phyloP scores from a whole-genome alignment of 2,888 invertebrate genomes.

The Acleris laterana region DNA sequence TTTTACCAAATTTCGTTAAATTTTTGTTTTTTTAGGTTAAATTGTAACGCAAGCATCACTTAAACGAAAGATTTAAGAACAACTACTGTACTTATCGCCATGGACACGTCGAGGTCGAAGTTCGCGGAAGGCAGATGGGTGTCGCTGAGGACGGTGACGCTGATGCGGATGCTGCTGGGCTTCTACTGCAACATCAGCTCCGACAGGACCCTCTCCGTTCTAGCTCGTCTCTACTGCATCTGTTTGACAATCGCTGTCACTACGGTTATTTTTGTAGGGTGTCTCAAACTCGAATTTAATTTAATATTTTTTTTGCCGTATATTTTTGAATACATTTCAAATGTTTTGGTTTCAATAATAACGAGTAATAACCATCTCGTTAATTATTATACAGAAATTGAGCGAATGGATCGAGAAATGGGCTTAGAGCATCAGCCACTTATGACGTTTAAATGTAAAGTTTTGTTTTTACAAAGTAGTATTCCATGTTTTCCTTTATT shows the following conservation, averaged over 20 bases:
- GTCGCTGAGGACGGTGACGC: neutral
- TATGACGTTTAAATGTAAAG: neutral
- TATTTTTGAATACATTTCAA: neutral
- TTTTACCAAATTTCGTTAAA: too few relatives aligned
- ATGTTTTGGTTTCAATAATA: neutral
- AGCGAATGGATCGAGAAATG: neutral
- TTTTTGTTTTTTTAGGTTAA: too few relatives aligned
- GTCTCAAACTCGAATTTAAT: neutral
- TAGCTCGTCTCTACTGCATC: constrained; percentile 6
- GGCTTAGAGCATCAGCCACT: neutral
- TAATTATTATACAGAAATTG: neutral
- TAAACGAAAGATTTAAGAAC: too few relatives aligned
- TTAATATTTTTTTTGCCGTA: neutral
- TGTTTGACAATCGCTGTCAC: neutral
- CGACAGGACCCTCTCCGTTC: too few relatives aligned
- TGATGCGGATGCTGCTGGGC: neutral
- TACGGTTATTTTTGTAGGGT: too few relatives aligned
- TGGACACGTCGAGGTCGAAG: neutral
- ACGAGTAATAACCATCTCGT: neutral
- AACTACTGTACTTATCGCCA: too few relatives aligned
- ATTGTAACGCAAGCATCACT: too few relatives aligned
- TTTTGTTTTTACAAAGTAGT: neutral
- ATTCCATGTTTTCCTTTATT: rapidly evolving
- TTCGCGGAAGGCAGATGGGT: neutral
- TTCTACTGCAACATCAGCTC: constrained; percentile 4